Percentiles rank a stretch among this genome's conserved stretches.
phyloP scores from a whole-genome alignment of 2,797 vertebrate genomes.

The Megalops cyprinoides region DNA sequence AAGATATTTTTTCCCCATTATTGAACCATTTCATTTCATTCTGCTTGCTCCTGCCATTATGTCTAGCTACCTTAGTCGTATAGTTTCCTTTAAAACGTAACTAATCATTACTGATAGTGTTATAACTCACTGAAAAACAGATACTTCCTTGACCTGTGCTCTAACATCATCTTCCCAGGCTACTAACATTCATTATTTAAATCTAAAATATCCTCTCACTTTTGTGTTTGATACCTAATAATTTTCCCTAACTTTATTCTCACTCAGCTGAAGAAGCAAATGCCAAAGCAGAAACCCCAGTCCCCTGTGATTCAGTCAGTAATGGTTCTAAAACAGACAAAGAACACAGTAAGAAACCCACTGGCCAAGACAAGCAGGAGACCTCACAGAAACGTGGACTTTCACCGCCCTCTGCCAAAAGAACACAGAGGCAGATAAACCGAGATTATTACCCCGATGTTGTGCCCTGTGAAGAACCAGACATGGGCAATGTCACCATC shows the following conservation, averaged over 20 bases:
- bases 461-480: constrained; percentile 60
- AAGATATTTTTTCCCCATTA: constrained; percentile 47
- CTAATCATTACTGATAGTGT: neutral
- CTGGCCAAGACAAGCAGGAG: constrained; percentile 62
- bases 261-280: constrained; percentile 84
- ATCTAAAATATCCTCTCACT: constrained; percentile 43
- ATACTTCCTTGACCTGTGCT: constrained; percentile 5
- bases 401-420: neutral
- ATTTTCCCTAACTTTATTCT: constrained; percentile 79
- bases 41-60: constrained; percentile 5
- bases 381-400: neutral
- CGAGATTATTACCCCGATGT: constrained; percentile 73
- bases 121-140: neutral
- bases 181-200: constrained; percentile 64
- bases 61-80: neutral
- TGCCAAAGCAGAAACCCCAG: constrained; percentile 84
- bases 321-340: constrained; percentile 80
- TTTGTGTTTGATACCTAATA: constrained; percentile 10
- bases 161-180: constrained; percentile 5
- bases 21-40: constrained; percentile 43
- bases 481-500: constrained; percentile 46
- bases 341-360: constrained; percentile 70
- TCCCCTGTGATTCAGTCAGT: constrained; percentile 83
- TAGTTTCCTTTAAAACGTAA: constrained; percentile 12
- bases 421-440: constrained; percentile 69